These are phyloP conservation scores for Balearica regulorum DNA, from an alignment of 2,797 vertebrate species.

Conservation along the genomic window DNA sequence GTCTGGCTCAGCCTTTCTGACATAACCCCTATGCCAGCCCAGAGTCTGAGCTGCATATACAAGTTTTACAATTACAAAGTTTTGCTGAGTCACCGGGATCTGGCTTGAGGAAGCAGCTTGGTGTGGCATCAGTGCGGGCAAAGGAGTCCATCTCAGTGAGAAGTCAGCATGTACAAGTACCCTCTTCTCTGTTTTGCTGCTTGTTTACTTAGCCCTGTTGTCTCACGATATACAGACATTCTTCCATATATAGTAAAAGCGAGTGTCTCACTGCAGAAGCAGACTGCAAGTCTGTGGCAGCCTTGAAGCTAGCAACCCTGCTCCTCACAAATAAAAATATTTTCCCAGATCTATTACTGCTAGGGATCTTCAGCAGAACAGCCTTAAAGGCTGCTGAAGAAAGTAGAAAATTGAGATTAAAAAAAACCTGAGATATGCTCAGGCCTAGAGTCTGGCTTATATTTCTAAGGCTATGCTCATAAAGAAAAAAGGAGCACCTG, in stretches of 20 bases:
- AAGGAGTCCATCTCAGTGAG: not conserved
- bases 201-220: not conserved
- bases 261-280: not conserved
- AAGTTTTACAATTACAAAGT: not conserved
- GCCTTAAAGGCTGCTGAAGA: not conserved
- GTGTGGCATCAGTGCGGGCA: not conserved
- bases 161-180: not conserved
- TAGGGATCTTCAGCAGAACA: not conserved
- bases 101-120: not conserved
- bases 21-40: not conserved
- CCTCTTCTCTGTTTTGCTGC: not conserved
- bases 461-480: not conserved
- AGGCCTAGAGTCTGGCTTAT: not conserved
- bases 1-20: not conserved
- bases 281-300: not conserved
- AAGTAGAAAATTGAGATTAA: not conserved
- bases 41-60: not conserved
- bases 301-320: not conserved
- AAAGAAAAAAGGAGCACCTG: not conserved
- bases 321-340: not conserved
- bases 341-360: not conserved
- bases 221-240: not conserved
- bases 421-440: not conserved
- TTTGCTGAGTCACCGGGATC: not conserved
- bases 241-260: constrained; percentile 16